Percentiles rank a stretch among this genome's conserved stretches.
Conservation (phyloP, 2,888 invertebrate species). For the Drosophila phalerata region DNA sequence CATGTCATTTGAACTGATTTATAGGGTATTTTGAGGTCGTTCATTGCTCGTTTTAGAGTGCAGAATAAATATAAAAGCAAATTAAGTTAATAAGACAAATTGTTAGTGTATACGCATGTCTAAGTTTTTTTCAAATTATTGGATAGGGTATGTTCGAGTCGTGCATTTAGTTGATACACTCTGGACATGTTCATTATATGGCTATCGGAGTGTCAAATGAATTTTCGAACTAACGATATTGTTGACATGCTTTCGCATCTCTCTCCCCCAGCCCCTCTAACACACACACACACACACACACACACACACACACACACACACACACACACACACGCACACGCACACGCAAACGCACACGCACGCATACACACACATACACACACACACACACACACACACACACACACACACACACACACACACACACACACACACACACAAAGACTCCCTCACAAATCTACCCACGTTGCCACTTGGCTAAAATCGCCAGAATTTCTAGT, state of each 20-base stretch:
- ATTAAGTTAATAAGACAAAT: neutral
- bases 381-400: too few species aligned
- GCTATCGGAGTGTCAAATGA: conserved; percentile 65
- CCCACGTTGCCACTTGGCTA: conserved; percentile 9
- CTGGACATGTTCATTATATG: conserved; percentile 51
- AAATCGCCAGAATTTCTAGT: conserved; percentile 16
- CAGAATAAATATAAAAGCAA: neutral
- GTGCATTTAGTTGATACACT: neutral
- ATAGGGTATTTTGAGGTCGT: neutral
- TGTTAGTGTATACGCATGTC: too few species aligned
- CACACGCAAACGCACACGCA: too few species aligned
- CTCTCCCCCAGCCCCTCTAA: too few species aligned
- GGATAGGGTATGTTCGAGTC: conserved; percentile 30
- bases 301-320: neutral
- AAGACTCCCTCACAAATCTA: neutral
- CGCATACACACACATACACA: too few species aligned
- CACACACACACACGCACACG: neutral
- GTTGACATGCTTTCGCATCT: conserved; percentile 47
- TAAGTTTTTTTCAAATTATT: neutral
- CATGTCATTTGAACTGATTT: neutral
- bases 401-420: neutral
- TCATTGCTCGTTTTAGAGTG: too few species aligned
- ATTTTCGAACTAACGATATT: conserved; percentile 65
- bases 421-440: neutral
- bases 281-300: neutral